Base-by-base conservation (phyloP, 2,113 vertebrate species). In the Gasterosteus aculeatus region DNA sequence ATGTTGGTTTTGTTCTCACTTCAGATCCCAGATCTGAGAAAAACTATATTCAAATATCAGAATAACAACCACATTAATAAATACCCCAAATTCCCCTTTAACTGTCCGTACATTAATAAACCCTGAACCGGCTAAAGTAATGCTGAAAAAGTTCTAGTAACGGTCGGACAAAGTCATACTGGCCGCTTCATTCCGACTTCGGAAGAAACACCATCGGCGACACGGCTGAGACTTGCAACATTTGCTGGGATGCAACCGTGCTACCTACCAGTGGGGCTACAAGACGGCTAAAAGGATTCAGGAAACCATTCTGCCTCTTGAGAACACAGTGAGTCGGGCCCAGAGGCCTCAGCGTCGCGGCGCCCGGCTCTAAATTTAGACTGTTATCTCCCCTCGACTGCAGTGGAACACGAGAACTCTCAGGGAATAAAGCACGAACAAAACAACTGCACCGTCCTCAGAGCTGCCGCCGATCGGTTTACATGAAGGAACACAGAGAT, bases 341-440 rank as follows among this genome's bases (percentile, higher is more conserved):
- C 46, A 67, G 57, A 63, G 66, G 78, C 85, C 68, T 72, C 60
- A 16, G 58, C 67, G 75, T 62, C 71, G 49, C 63, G 54, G 51
- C 58, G n/a, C 58, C 35, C 61, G 4, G 58, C 68, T 87, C 90
- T 92, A 90, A 85, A 84, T 89, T 89, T 91, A 91, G 87, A 61
- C 56, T 16, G 44, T 80, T 89, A 90, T 92, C 88, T 90, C 44
- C 0, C 42, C 78, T 69, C 9, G 33, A 63, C 91, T 86, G 83
- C 80, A 77, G 80, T 59, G 80, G 39, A 91, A 91, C 76, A 86
- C 76, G 57, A 85, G 80, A 87, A 72, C 68, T 85, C 76, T 69
- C 64, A 62, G 72, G 69, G 78, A 80, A 84, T 51, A 46, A 85
- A 69, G 62, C 72, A 63, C 81, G 85, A 87, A 86, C 85, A 88